A percentile compares a stretch with the other conserved stretches of the same genome.
Evolutionary conservation across 92 coral and sea anemone species (phyloP).

Genomic region (Umimayanthus chanpuru): DNA sequence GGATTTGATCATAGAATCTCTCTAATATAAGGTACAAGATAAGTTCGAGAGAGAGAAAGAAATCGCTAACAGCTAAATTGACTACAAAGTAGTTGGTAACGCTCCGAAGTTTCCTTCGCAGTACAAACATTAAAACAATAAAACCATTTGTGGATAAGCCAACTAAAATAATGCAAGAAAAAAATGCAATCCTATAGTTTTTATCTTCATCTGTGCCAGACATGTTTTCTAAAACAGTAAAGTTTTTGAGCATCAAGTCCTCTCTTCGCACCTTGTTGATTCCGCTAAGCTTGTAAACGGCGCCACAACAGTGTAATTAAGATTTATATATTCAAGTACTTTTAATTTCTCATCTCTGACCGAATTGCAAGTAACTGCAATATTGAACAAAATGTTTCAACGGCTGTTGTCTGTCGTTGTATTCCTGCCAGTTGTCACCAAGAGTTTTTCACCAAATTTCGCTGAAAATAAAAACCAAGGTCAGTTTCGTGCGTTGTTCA

Average conservation of each 20-base stretch:
- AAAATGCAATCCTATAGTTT: constrained; percentile 14
- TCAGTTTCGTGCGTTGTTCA: background rate
- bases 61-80: constrained; percentile 80
- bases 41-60: constrained; percentile 50
- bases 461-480: background rate
- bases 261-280: too few relatives aligned
- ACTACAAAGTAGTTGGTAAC: constrained; percentile 91
- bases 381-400: too few relatives aligned
- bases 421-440: too few relatives aligned
- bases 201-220: background rate
- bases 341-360: too few relatives aligned
- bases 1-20: background rate
- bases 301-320: too few relatives aligned
- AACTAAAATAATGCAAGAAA: constrained; percentile 45
- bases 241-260: too few relatives aligned
- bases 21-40: constrained; percentile 26
- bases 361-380: too few relatives aligned
- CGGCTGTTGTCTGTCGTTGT: too few relatives aligned
- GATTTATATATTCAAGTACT: too few relatives aligned
- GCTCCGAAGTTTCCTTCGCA: constrained; percentile 67
- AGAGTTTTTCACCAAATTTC: too few relatives aligned
- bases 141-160: constrained; percentile 75
- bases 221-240: background rate
- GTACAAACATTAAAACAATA: constrained; percentile 72
- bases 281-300: too few relatives aligned